Conservation (phyloP, 2,888 invertebrate genomes). For the Rotaria socialis region DNA sequence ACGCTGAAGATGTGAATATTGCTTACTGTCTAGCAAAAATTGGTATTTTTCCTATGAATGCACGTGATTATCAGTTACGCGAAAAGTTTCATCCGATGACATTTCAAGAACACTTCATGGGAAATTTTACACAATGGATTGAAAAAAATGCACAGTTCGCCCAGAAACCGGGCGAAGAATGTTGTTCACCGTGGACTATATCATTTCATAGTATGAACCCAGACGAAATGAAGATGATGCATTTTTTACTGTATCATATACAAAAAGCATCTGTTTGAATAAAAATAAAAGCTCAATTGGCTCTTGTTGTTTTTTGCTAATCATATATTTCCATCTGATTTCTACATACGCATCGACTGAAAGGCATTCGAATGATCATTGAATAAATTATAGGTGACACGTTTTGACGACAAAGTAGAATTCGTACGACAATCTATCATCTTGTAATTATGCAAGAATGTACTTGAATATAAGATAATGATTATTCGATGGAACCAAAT, state of each 20-base stretch:
- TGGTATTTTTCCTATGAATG: neutral
- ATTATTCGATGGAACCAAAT: too few relatives aligned
- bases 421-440: too few relatives aligned
- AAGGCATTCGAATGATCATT: too few relatives aligned
- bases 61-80: neutral
- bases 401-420: too few relatives aligned
- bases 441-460: too few relatives aligned
- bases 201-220: neutral
- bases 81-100: slow-evolving; percentile 28
- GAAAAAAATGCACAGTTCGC: neutral
- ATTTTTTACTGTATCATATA: slow-evolving; percentile 15
- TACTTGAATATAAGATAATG: too few relatives aligned
- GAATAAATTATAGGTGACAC: too few relatives aligned
- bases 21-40: slow-evolving; percentile 15
- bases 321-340: too few relatives aligned
- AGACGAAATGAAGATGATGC: neutral
- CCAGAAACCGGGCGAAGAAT: neutral
- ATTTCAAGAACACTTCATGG: slow-evolving; percentile 2
- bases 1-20: slow-evolving; percentile 6
- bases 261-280: neutral
- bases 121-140: slow-evolving; percentile 12
- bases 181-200: neutral
- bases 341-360: too few relatives aligned
- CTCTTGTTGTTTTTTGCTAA: too few relatives aligned
- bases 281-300: neutral